These are phyloP conservation scores for Darevskia nairensis DNA, from an alignment of 2,797 vertebrate genomes.

Conservation along the genomic window DNA sequence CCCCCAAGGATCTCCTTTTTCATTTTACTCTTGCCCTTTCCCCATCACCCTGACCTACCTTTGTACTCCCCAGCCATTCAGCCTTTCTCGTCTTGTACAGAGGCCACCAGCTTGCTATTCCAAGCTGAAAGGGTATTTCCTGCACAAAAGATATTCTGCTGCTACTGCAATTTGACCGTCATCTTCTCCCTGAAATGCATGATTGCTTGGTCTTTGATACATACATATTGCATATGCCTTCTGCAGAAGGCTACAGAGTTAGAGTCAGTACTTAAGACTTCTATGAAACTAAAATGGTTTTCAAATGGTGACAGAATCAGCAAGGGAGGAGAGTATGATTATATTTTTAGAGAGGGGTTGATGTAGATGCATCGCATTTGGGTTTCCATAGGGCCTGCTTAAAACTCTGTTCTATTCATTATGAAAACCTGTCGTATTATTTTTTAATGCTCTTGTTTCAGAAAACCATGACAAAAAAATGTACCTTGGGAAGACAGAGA, in stretches of 20 bases:
- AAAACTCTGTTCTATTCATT: neutral
- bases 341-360: neutral
- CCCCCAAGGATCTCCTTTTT: conserved; percentile 73
- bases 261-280: neutral
- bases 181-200: conserved; percentile 31
- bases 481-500: neutral
- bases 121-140: conserved; percentile 43
- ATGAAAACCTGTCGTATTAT: neutral
- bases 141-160: conserved; percentile 26
- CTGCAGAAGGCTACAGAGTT: neutral
- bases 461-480: too few relatives aligned
- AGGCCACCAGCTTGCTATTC: conserved; percentile 63
- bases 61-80: conserved; percentile 63
- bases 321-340: neutral
- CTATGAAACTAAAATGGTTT: neutral
- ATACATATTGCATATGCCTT: conserved; percentile 17
- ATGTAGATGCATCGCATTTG: neutral
- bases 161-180: conserved; percentile 6
- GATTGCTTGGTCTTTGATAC: conserved; percentile 37
- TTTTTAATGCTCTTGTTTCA: neutral
- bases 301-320: neutral
- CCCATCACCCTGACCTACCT: conserved; percentile 71
- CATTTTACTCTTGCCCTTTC: conserved; percentile 74
- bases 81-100: conserved; percentile 66
- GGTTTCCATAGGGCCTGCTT: neutral